phyloP scores from a whole-genome alignment of 2,797 vertebrate species.

The Enteromius afrohamiltoni region DNA sequence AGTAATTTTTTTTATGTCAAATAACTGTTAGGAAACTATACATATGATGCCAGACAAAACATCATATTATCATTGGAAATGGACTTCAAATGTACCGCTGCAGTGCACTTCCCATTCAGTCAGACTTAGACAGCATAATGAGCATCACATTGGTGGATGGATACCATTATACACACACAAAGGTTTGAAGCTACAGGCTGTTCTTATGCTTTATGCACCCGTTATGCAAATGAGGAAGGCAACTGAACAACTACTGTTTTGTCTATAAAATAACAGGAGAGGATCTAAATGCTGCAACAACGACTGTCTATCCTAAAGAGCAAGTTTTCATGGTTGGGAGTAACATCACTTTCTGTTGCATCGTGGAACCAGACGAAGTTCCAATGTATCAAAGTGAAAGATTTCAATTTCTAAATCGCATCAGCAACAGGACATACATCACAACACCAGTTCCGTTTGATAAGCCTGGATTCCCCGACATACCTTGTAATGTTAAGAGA shows the following conservation, averaged over 20 bases:
- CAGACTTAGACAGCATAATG: constrained; percentile 56
- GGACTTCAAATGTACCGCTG: constrained; percentile 66
- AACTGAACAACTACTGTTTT: not conserved
- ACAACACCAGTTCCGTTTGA: constrained; percentile 47
- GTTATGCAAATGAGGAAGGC: constrained; percentile 2
- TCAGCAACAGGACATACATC: constrained; percentile 58
- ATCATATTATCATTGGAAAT: constrained; percentile 66
- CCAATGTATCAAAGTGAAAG: fast-evolving
- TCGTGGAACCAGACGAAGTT: constrained; percentile 40
- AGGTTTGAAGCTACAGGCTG: constrained; percentile 55
- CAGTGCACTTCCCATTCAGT: constrained; percentile 68
- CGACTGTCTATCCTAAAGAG: constrained; percentile 60
- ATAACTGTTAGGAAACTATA: constrained; percentile 63
- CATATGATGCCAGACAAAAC: constrained; percentile 47
- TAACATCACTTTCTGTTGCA: constrained; percentile 70
- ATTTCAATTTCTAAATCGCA: not conserved
- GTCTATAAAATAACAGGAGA: constrained; percentile 39
- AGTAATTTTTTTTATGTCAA: not conserved
- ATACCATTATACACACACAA: constrained; percentile 26
- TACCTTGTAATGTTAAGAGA: constrained; percentile 5
- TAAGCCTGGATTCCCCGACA: fast-evolving
- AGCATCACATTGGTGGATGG: constrained; percentile 59
- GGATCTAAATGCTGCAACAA: not conserved
- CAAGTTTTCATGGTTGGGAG: constrained; percentile 53
- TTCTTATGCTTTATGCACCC: not conserved